A percentile compares a stretch with the other conserved stretches of the same genome.
These are phyloP conservation scores for Thalassarche chlororhynchos DNA, from an alignment of 2,113 vertebrate species.

Conservation along the genomic window DNA sequence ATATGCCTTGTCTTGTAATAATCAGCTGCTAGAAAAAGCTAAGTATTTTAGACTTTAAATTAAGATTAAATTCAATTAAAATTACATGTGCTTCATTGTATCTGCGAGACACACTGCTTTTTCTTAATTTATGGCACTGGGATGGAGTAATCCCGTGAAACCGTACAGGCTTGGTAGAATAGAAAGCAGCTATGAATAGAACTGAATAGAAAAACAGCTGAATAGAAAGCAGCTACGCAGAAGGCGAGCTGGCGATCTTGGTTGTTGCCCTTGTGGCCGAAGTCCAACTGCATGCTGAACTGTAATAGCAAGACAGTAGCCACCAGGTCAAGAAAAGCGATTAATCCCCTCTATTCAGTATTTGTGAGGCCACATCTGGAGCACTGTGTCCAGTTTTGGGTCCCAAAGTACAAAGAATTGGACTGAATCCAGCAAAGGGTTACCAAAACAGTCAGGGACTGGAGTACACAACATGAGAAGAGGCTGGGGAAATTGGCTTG, in stretches of 20 bases:
- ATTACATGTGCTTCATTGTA: background rate
- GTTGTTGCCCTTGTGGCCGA: background rate
- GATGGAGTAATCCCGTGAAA: background rate
- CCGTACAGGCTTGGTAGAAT: background rate
- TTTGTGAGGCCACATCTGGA: background rate
- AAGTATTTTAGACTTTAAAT: background rate
- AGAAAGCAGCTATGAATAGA: background rate
- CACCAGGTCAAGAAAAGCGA: background rate
- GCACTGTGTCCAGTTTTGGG: background rate
- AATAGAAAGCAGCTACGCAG: background rate
- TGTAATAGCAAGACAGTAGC: background rate
- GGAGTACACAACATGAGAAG: background rate
- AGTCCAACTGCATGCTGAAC: background rate
- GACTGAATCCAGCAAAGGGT: background rate
- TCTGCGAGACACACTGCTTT: background rate
- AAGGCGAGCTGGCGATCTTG: too few species aligned
- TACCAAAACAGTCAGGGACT: background rate
- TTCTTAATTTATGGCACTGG: background rate
- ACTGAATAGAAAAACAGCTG: background rate
- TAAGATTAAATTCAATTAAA: background rate
- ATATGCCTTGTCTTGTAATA: background rate
- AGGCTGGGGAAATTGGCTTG: background rate
- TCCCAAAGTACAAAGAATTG: background rate
- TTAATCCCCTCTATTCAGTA: background rate
- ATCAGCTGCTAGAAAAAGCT: background rate